Evolutionary conservation across 2,113 vertebrate species (phyloP).

Genomic region (Perccottus glenii): DNA sequence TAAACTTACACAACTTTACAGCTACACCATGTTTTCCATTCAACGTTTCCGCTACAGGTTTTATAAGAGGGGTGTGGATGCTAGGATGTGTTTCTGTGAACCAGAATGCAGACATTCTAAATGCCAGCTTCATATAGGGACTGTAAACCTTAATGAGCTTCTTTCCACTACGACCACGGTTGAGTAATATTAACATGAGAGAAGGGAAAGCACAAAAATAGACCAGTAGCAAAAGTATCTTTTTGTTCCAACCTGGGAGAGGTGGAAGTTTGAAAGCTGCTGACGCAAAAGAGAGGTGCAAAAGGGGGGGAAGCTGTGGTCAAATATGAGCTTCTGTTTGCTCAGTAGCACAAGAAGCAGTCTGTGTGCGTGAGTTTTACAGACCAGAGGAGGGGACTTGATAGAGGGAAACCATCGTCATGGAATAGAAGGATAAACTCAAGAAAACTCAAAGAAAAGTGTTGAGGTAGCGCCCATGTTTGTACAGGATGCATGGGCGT

Average conservation of each 20-base stretch:
- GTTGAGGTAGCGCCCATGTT: constrained; percentile 54
- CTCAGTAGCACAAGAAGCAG: constrained; percentile 49
- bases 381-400: constrained; percentile 29
- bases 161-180: constrained; percentile 43
- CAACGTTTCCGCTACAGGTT: constrained; percentile 40
- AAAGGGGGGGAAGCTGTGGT: constrained; percentile 3
- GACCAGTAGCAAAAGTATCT: background rate
- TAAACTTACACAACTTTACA: constrained; percentile 41
- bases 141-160: constrained; percentile 39
- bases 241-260: background rate
- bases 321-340: constrained; percentile 49
- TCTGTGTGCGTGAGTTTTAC: constrained; percentile 28
- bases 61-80: constrained; percentile 43
- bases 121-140: constrained; percentile 22
- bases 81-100: constrained; percentile 3
- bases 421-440: constrained; percentile 29
- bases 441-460: constrained; percentile 45
- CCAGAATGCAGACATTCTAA: background rate
- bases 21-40: constrained; percentile 38
- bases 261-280: constrained; percentile 4
- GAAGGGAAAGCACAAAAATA: constrained; percentile 7
- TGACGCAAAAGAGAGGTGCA: constrained; percentile 35
- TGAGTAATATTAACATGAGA: constrained; percentile 11
- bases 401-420: constrained; percentile 31
- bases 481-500: constrained; percentile 46